Percentiles rank a stretch among this genome's conserved stretches.
Evolutionary conservation across 2,113 vertebrate species (phyloP).

Genomic region (Oriolus oriolus): DNA sequence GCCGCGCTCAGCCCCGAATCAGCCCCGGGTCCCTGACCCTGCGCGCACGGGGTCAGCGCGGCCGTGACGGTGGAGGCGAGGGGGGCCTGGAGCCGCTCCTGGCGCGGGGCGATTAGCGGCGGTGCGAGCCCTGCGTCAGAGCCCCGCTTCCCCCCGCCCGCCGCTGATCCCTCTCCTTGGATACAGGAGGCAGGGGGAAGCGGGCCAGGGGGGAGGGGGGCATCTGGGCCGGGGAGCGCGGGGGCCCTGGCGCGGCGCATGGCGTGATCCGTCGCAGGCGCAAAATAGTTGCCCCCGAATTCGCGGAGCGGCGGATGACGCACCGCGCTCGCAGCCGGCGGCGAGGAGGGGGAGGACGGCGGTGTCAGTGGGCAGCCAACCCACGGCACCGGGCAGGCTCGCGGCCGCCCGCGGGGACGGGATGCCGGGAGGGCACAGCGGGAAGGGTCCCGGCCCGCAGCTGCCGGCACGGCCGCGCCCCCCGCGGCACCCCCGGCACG

Average conservation of each 20-base stretch:
- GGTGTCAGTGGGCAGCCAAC: neutral
- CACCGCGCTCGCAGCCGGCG: neutral
- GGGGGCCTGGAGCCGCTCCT: neutral
- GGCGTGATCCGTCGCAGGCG: neutral
- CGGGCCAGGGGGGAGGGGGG: neutral
- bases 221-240: neutral
- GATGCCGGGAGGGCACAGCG: neutral
- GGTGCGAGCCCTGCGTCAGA: slow-evolving; percentile 1
- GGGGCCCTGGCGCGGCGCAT: neutral
- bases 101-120: neutral
- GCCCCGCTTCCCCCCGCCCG: neutral
- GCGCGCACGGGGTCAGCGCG: neutral
- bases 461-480: neutral
- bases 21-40: neutral
- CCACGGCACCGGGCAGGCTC: neutral
- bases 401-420: neutral
- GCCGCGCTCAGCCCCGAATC: neutral
- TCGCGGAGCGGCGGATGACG: neutral
- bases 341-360: neutral
- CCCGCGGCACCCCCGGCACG: neutral
- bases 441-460: neutral
- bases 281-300: neutral
- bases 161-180: slow-evolving; percentile 20
- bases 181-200: neutral
- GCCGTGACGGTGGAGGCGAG: neutral